These are phyloP conservation scores for Semotilus atromaculatus DNA, from an alignment of 2,797 vertebrate genomes.

Conservation along the genomic window DNA sequence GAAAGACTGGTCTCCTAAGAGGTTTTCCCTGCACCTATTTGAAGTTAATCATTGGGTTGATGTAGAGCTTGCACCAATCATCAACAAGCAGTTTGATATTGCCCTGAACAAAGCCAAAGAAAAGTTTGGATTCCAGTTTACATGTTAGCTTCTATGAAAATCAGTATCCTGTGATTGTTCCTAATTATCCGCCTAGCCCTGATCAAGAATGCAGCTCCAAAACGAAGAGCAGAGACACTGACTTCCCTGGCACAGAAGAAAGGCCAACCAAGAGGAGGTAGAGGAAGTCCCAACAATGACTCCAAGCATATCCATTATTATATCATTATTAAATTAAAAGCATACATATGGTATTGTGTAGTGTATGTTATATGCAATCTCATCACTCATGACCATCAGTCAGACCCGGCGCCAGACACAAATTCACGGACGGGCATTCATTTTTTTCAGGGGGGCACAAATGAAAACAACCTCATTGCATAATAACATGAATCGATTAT, in stretches of 20 bases:
- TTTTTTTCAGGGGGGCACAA: too few relatives aligned
- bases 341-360: too few relatives aligned
- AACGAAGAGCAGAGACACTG: neutral
- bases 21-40: neutral
- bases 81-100: neutral
- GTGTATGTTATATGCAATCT: too few relatives aligned
- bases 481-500: too few relatives aligned
- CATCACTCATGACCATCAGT: too few relatives aligned
- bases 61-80: neutral
- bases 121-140: neutral
- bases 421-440: too few relatives aligned
- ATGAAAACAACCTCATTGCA: too few relatives aligned
- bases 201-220: neutral
- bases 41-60: neutral
- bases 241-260: neutral
- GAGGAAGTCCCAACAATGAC: neutral
- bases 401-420: too few relatives aligned
- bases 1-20: neutral
- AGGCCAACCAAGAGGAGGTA: neutral
- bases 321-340: too few relatives aligned
- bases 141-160: neutral
- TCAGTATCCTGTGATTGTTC: neutral
- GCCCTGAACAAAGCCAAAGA: neutral
- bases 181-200: neutral
- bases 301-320: neutral